Evolutionary conservation across 1,140 invertebrate genomes (phyloP).

Genomic region (Philotrypesis tridentata): DNA sequence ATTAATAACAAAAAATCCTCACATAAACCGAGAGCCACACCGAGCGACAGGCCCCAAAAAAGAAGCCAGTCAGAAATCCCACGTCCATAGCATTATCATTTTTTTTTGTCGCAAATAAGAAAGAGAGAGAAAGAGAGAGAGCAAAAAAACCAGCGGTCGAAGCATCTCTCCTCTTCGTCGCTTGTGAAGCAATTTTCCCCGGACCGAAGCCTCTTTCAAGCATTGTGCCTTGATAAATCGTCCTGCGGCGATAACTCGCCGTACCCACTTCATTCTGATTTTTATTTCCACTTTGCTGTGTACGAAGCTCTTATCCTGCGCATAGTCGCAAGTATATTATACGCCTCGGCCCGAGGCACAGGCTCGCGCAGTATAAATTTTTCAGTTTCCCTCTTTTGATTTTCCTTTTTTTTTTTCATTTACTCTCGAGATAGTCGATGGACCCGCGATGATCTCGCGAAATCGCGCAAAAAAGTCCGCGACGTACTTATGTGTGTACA

Average conservation of each 20-base stretch:
- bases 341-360: no score
- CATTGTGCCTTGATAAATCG: conserved; percentile 37
- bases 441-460: no score
- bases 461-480: no score
- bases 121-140: not conserved
- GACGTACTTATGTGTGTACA: no score
- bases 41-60: not conserved
- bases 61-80: not conserved
- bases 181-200: conserved; percentile 2
- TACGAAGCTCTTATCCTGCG: conserved; percentile 1
- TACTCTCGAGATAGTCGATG: no score
- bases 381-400: no score
- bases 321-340: no score
- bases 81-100: not conserved
- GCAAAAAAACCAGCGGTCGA: not conserved
- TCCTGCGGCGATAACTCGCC: conserved; percentile 1
- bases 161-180: not conserved
- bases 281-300: conserved; percentile 38
- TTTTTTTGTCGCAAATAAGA: not conserved
- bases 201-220: not conserved
- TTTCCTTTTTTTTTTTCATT: no score
- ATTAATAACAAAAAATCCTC: not conserved
- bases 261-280: conserved; percentile 17
- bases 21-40: no score
- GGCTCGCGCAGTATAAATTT: no score